Evolutionary conservation across 2,797 vertebrate species (phyloP), one percentile per base, ranked within the genome.

Genomic region (Sebastolobus altivelis): DNA sequence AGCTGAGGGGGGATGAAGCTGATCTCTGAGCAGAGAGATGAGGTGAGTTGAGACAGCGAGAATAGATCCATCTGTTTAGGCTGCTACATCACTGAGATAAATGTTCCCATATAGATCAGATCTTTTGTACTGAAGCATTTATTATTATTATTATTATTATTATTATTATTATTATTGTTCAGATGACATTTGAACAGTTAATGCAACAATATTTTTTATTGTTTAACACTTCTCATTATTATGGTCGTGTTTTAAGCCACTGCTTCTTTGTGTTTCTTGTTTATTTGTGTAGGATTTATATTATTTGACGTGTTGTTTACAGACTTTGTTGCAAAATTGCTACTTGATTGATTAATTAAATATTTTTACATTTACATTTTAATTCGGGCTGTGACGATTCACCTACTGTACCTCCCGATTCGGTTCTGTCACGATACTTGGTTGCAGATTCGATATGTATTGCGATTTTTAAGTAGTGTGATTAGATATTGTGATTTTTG

Each of bases 1-100:
- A 68, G 77, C 70, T 35, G 62, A 79, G 76, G 11, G 31, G 71
- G 54, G 76, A 87, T 87, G 86, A 89, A 80, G 82, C 83, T 88
- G 66, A 8, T 59, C 12, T 49, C 22, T 8, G 73, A 69, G 77
- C 81, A 62, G 61, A 58, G 60, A 2, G 43, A 65, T 22, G 78
- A 84, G 82, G 88, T 86, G 86, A 90, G 86, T 43, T 2, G 18
- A 31, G 10, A 25, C 14, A 8, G 11, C 33, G 27, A 72, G 25
- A 61, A 29, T 1, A 8, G 55, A 69, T 75, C 2, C 0, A 60
- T 54, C 11, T 55, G 6, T 16, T 31, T 5, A 1, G 6, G 16
- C 22, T 72, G 18, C 14, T 18, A n/a, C 27, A 52, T 60, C 18
- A 38, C 10, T 52, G 52, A 61, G 38, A 35, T 62, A 18, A 18